Evolutionary conservation across 2,888 invertebrate genomes (phyloP).

Genomic region (Scaptodrosophila latifasciaeformis): DNA sequence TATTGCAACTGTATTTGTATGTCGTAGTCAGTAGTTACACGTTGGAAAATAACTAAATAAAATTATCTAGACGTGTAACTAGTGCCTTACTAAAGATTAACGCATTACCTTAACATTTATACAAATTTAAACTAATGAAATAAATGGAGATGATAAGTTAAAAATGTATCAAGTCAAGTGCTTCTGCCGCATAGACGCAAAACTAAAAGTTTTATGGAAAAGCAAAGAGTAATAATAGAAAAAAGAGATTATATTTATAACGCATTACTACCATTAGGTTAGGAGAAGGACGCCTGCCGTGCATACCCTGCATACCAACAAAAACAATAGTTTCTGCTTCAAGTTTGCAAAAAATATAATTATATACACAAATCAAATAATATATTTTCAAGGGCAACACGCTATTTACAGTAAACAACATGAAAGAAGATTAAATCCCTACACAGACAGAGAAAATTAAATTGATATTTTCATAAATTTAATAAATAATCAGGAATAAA

Average conservation of each 20-base stretch:
- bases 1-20: too few species aligned
- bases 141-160: constrained; percentile 27
- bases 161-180: constrained; percentile 31
- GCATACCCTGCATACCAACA: constrained; percentile 10
- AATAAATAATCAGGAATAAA: constrained; percentile 32
- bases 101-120: constrained; percentile 71
- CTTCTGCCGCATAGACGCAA: constrained; percentile 28
- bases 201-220: too few species aligned
- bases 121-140: constrained; percentile 62
- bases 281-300: constrained; percentile 12
- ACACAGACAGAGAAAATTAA: constrained; percentile 19
- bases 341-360: not conserved
- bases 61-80: constrained; percentile 70
- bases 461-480: constrained; percentile 43
- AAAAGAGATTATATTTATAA: constrained; percentile 43
- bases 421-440: constrained; percentile 19
- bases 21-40: constrained; percentile 75
- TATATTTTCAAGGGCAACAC: constrained; percentile 35
- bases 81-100: constrained; percentile 74
- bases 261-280: constrained; percentile 28
- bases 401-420: constrained; percentile 57
- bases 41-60: constrained; percentile 45
- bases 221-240: constrained; percentile 4
- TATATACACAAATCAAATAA: constrained; percentile 26
- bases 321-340: constrained; percentile 32